Evolutionary conservation across 2,113 vertebrate species (phyloP).

Genomic region (Lampris incognitus): DNA sequence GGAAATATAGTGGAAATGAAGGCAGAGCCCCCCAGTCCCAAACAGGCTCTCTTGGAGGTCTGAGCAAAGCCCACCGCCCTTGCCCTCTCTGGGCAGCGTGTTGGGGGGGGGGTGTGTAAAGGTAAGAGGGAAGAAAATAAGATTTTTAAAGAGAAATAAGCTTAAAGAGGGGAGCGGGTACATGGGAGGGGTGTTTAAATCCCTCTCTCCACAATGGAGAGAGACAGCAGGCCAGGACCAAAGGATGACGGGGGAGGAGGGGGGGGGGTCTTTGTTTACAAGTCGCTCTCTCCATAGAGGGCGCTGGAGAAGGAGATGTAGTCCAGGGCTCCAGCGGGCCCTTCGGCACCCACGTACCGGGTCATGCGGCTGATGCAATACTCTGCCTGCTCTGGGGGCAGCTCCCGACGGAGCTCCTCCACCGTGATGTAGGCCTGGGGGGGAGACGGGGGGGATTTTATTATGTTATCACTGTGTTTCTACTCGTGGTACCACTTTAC

Average conservation of each 20-base stretch:
- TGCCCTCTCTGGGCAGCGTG: conserved; percentile 51
- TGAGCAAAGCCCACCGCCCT: conserved; percentile 67
- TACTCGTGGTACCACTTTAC: too few relatives aligned
- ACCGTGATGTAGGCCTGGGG: conserved; percentile 87
- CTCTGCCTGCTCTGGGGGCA: conserved; percentile 90
- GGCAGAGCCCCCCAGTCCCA: conserved; percentile 20
- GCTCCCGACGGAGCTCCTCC: conserved; percentile 89
- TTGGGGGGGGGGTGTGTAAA: not conserved
- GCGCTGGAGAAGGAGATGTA: conserved; percentile 94
- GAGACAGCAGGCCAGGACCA: conserved; percentile 30
- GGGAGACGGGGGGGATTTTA: not conserved
- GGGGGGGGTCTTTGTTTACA: conserved; percentile 77
- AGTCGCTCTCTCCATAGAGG: conserved; percentile 92
- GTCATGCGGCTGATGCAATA: conserved; percentile 93
- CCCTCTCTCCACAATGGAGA: conserved; percentile 64
- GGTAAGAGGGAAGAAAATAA: conserved; percentile 24
- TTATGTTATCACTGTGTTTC: too few relatives aligned
- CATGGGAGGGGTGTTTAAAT: conserved; percentile 59
- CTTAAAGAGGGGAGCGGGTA: conserved; percentile 36
- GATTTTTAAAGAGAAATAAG: conserved; percentile 41
- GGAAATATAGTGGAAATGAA: conserved; percentile 5
- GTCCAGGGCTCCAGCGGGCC: conserved; percentile 85
- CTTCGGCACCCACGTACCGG: conserved; percentile 83
- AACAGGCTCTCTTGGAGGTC: conserved; percentile 20
- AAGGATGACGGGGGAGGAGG: conserved; percentile 14